Evolutionary conservation across 2,888 invertebrate genomes (phyloP).

Genomic region (Limnephilus auricula): DNA sequence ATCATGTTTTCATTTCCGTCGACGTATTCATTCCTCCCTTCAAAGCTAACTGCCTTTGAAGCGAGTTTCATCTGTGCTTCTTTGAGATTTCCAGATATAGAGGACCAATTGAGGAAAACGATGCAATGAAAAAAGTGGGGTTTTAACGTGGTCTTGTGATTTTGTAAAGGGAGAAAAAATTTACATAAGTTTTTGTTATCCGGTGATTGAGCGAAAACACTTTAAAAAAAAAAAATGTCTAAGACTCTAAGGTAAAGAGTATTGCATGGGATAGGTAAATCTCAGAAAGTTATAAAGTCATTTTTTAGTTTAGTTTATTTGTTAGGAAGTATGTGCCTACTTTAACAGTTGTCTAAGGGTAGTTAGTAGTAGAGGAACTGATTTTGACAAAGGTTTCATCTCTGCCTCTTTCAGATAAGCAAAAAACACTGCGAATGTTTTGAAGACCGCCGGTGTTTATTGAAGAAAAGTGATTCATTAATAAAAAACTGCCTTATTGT

Average conservation of each 20-base stretch:
- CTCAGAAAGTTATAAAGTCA: not conserved
- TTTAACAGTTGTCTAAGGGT: not conserved
- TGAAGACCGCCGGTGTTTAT: not conserved
- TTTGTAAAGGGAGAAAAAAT: not conserved
- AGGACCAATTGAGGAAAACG: not conserved
- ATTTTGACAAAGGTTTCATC: not conserved
- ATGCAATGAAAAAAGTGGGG: not conserved
- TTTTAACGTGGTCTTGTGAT: not conserved
- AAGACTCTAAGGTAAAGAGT: not conserved
- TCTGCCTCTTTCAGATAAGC: not conserved
- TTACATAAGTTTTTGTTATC: not conserved
- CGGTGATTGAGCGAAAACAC: not conserved
- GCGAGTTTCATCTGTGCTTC: not conserved
- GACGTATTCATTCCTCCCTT: not conserved
- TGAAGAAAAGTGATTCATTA: not conserved
- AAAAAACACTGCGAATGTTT: not conserved
- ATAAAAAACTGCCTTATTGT: not conserved
- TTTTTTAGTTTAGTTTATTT: not conserved
- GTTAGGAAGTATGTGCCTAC: too few species aligned
- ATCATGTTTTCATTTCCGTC: not conserved
- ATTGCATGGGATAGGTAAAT: not conserved
- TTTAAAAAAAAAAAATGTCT: not conserved
- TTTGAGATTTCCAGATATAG: not conserved
- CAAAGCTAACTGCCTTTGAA: not conserved
- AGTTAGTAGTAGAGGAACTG: not conserved